Percentiles rank a stretch among this genome's conserved stretches.
These are phyloP conservation scores for Mya arenaria DNA, from an alignment of 1,140 invertebrate species.

Conservation along the genomic window DNA sequence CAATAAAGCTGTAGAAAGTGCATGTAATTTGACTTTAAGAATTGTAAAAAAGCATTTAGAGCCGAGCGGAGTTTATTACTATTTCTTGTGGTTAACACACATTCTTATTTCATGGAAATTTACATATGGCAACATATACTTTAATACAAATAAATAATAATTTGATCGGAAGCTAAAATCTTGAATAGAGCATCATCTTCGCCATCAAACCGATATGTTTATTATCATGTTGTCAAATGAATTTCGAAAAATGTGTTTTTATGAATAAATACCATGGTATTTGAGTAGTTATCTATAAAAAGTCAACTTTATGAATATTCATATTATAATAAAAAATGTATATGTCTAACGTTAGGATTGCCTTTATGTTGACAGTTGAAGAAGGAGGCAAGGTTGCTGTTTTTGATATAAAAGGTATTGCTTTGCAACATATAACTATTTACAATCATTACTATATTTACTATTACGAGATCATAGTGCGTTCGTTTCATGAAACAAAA, in stretches of 20 bases:
- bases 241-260: background rate
- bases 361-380: background rate
- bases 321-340: background rate
- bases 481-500: background rate
- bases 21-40: background rate
- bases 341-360: background rate
- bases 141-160: no score
- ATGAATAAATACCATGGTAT: background rate
- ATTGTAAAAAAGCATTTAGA: background rate
- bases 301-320: background rate
- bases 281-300: background rate
- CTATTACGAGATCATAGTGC: background rate
- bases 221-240: background rate
- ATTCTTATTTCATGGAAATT: no score
- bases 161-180: no score
- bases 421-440: background rate
- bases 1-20: background rate
- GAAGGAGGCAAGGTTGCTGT: conserved; percentile 21
- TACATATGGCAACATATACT: no score
- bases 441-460: background rate
- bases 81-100: no score
- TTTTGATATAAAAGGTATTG: background rate
- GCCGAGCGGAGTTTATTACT: no score
- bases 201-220: background rate
- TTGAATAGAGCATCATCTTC: background rate